Evolutionary conservation across 2,888 invertebrate genomes (phyloP), one percentile per base, ranked within the genome.

Genomic region (Therioaphis trifolii): DNA sequence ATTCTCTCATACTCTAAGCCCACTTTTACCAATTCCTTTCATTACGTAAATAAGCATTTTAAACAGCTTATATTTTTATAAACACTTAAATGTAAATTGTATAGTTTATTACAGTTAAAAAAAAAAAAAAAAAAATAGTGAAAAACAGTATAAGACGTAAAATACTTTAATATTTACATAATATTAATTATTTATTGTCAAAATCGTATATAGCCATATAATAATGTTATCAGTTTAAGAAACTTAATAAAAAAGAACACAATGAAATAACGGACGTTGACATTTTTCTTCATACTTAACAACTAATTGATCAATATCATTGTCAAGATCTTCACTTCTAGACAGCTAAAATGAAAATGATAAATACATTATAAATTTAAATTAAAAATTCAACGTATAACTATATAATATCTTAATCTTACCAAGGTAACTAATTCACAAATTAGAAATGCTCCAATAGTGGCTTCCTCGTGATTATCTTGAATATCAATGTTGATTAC

Each of bases 401-500:
- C 35, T 5, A 35, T 35, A 35, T 7, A 35, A 35, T 3, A 35
- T 35, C 35, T 7, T 43, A n/a, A 82, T 68, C 84, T 89, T 91
- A 95, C 95, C 93, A 95, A 93, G 84, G 94, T 93, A 86, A 97
- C 96, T 90, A 99, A 92, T 89, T 99, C 98, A 89, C 96, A 96
- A 86, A 99, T 98, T 87, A 98, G 91, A 90, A 99, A 98, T 52
- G 99, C 99, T 86, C 99, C 99, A 88, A 99, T 94, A 4, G 99
- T 97, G 0, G 99, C 99, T 89, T 99, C 99, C 89, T 99, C 99
- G 86, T 99, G 97, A 90, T 99, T 99, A 90, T 99, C 99, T 89
- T 97, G 97, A 87, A 99, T 98, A 88, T 99, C 99, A 86, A 99
- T 94, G 89, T 99, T 99, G 84, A 99, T 94, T 66, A 99, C 93